phyloP scores from a whole-genome alignment of 2,888 invertebrate species.

The Ptychoptera contaminata region DNA sequence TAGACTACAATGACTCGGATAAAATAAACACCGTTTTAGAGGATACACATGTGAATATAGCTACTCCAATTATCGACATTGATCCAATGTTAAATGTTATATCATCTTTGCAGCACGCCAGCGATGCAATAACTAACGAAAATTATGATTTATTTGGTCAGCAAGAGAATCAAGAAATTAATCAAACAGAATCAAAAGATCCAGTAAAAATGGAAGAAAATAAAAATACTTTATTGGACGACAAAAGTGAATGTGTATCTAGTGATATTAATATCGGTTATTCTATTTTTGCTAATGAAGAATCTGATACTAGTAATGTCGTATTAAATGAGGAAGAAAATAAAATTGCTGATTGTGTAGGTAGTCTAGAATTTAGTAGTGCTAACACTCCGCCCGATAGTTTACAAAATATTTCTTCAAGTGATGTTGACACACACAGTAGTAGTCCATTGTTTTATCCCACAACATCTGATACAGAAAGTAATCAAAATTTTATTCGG shows the following conservation, averaged over 20 bases:
- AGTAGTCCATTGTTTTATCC: conserved; percentile 1
- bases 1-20: conserved; percentile 25
- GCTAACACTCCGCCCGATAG: background rate
- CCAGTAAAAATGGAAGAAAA: background rate
- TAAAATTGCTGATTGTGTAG: too few relatives aligned
- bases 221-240: too few relatives aligned
- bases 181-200: background rate
- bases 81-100: conserved; percentile 3
- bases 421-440: too few relatives aligned
- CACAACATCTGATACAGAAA: conserved; percentile 4
- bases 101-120: too few relatives aligned
- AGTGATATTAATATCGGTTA: background rate
- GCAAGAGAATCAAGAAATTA: conserved; percentile 7
- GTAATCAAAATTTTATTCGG: conserved; percentile 20
- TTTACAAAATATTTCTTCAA: background rate
- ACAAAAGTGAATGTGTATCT: too few relatives aligned
- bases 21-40: too few relatives aligned
- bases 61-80: conserved; percentile 16
- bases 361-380: too few relatives aligned
- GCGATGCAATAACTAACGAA: too few relatives aligned
- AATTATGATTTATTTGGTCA: conserved; percentile 10
- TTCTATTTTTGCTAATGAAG: background rate
- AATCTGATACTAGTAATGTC: background rate
- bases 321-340: too few relatives aligned
- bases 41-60: conserved; percentile 11